Conservation (phyloP, 2,797 vertebrate species). For the Xyrichtys novacula region DNA sequence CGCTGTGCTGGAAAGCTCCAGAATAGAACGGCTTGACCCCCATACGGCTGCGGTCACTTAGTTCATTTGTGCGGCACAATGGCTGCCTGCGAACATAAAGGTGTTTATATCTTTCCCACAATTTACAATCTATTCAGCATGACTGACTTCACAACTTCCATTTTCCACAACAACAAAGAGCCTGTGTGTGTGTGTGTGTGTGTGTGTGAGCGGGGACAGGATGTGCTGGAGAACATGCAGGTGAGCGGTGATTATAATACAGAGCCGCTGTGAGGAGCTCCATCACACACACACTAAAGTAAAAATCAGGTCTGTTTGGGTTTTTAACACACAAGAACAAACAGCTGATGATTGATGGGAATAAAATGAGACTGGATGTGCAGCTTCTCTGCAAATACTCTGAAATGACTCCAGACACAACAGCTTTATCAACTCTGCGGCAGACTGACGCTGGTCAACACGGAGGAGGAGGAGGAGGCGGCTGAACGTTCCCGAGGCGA, state of each 20-base stretch:
- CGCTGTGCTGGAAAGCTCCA: conserved; percentile 37
- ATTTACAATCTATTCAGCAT: conserved; percentile 78
- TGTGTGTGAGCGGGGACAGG: conserved; percentile 23
- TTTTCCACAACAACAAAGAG: conserved; percentile 63
- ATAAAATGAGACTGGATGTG: conserved; percentile 43
- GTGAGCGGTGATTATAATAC: conserved; percentile 25
- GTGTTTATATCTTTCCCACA: conserved; percentile 72
- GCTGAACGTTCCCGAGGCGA: too few relatives aligned
- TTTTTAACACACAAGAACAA: conserved; percentile 55
- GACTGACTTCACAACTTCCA: conserved; percentile 66
- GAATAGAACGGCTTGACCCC: conserved; percentile 69
- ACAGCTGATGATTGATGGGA: conserved; percentile 52
- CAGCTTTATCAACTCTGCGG: conserved; percentile 34
- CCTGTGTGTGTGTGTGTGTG: conserved; percentile 30
- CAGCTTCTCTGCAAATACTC: conserved; percentile 48
- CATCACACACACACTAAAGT: conserved; percentile 24
- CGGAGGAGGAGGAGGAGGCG: too few relatives aligned
- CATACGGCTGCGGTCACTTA: conserved; percentile 59
- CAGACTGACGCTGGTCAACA: conserved; percentile 15
- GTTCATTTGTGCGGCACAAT: conserved; percentile 77
- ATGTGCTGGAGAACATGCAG: conserved; percentile 31
- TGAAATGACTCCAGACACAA: conserved; percentile 42
- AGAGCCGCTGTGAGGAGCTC: conserved; percentile 20
- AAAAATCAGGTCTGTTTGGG: conserved; percentile 28
- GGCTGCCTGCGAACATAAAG: conserved; percentile 66